Evolutionary conservation across 2,888 invertebrate species (phyloP).

Genomic region (Hipparchia sbordonii): DNA sequence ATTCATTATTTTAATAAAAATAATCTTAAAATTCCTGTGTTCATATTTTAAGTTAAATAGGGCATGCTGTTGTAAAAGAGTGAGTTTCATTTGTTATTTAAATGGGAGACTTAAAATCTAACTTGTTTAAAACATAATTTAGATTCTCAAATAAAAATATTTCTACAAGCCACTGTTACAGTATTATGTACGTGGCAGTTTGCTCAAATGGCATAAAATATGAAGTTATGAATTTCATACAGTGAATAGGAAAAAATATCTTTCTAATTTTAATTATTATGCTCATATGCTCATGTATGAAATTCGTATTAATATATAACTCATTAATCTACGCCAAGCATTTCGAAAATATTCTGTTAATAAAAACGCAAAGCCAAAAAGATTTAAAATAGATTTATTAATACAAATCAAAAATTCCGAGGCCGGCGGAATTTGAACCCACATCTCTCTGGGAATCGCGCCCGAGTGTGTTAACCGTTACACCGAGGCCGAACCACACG

Average conservation of each 20-base stretch:
- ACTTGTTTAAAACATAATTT: neutral
- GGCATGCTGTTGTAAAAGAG: neutral
- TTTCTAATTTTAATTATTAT: neutral
- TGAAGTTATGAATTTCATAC: conserved; percentile 17
- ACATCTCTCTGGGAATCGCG: too few relatives aligned
- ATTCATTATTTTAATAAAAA: neutral
- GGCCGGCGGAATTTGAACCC: too few relatives aligned
- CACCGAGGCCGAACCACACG: too few relatives aligned
- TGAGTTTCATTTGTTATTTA: conserved; percentile 7
- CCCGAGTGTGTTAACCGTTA: too few relatives aligned
- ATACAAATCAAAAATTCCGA: too few relatives aligned
- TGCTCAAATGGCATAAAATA: neutral
- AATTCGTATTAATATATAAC: conserved; percentile 15
- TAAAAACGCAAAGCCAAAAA: conserved; percentile 20
- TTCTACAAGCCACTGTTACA: conserved; percentile 26
- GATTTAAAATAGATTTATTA: too few relatives aligned
- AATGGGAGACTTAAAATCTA: conserved; percentile 2
- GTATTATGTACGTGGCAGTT: conserved; percentile 18
- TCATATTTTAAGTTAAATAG: neutral
- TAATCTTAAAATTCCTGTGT: neutral
- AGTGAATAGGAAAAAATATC: neutral
- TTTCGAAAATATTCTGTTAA: conserved; percentile 2
- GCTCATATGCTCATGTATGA: conserved; percentile 20
- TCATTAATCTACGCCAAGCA: conserved; percentile 20
- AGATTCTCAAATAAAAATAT: neutral